phyloP scores from a whole-genome alignment of 2,797 vertebrate genomes.

The Scyliorhinus canicula region DNA sequence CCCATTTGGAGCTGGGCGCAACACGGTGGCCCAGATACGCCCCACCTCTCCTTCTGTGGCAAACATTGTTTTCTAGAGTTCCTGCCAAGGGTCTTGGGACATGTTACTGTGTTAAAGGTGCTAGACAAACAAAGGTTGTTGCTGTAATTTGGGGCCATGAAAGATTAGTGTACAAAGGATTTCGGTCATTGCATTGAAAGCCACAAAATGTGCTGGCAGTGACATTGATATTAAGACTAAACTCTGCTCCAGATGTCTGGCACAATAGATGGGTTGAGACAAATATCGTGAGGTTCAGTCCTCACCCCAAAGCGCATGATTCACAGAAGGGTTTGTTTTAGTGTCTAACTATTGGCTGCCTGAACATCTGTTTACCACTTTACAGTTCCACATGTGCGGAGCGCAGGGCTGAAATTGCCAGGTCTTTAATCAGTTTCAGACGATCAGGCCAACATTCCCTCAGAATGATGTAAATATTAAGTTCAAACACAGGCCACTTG shows the following conservation, averaged over 20 bases:
- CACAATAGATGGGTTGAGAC: not conserved
- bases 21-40: too few relatives aligned
- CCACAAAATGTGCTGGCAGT: not conserved
- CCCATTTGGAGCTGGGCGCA: too few relatives aligned
- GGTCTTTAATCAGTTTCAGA: not conserved
- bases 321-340: not conserved
- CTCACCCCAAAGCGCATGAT: not conserved
- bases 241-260: not conserved
- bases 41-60: not conserved
- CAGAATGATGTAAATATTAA: not conserved
- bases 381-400: not conserved
- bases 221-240: not conserved
- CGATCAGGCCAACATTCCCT: not conserved
- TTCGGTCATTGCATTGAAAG: not conserved
- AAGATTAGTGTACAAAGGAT: not conserved
- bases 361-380: slow-evolving; percentile 12
- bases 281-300: not conserved
- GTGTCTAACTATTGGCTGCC: not conserved
- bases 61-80: not conserved
- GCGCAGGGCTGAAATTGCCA: not conserved
- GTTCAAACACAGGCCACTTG: not conserved
- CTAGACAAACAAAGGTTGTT: not conserved
- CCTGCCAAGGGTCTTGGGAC: too few relatives aligned
- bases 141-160: not conserved
- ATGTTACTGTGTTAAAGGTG: not conserved